Evolutionary conservation across 2,113 vertebrate species (phyloP), one percentile per base, ranked within the genome.

Genomic region (Labrus mixtus): DNA sequence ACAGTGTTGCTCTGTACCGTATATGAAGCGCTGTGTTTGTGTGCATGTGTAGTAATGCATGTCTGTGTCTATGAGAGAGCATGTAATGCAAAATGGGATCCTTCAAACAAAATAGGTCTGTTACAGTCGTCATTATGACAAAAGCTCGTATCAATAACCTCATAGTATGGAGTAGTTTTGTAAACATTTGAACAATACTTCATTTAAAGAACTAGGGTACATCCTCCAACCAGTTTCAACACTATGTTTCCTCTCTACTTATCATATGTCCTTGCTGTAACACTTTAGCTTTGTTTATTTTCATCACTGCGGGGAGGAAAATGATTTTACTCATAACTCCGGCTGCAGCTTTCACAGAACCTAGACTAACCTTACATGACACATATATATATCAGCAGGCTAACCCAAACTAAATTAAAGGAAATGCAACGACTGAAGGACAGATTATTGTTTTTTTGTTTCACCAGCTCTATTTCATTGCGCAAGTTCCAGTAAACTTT

Each of bases 151-250:
- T 55, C 37, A 12, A 63, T 20, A 55, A 56, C n/a, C n/a, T n/a
- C n/a, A n/a, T n/a, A n/a, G n/a, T n/a, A n/a, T 57, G n/a, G 10
- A 6, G 29, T 25, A 60, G 10, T 7, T 19, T 10, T 39, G n/a
- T 48, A 75, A 57, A 55, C 33, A 13, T 53, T 53, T 53, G 61
- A 60, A 59, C 6, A 68, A 43, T 19, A 68, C n/a, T n/a, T n/a
- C n/a, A n/a, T n/a, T n/a, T n/a, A n/a, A n/a, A n/a, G n/a, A n/a
- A n/a, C 41, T 25, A 25, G 25, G 25, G 25, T 25, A 25, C 25
- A 33, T 33, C 29, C 29, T 33, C 4, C 8, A 29, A 53, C 51
- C 10, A 3, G 43, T 45, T 45, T 45, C 12, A 45, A 15, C 43
- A 22, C 58, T 20, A 20, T n/a, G 45, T 72, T 61, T 23, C n/a